Evolutionary conservation across 1,140 invertebrate genomes (phyloP).

Genomic region (Steinernema khuongi): DNA sequence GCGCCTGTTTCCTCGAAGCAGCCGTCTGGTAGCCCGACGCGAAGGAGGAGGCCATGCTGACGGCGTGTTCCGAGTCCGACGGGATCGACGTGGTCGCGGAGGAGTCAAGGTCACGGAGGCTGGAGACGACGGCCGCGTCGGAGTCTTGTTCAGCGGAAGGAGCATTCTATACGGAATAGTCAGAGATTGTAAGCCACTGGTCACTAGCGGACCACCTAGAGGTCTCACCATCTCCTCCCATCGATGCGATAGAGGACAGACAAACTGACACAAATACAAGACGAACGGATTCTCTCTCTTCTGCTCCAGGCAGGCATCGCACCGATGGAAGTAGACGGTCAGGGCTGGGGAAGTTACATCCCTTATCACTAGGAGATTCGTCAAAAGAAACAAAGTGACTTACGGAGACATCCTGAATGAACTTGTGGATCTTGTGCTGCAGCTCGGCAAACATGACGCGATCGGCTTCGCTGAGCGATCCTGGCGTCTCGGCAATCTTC

Average conservation of each 20-base stretch:
- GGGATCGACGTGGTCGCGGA: not conserved
- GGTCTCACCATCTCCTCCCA: no score
- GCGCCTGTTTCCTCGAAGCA: not conserved
- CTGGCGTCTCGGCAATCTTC: not conserved
- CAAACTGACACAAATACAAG: no score
- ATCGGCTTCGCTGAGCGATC: not conserved
- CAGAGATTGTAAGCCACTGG: no score
- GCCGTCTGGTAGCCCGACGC: not conserved
- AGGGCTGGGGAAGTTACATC: no score
- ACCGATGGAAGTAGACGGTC: no score
- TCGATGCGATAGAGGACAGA: no score
- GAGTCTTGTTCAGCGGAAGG: not conserved
- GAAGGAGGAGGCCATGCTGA: not conserved
- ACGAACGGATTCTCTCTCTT: no score
- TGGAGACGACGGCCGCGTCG: not conserved
- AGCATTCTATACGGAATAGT: no score
- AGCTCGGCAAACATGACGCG: not conserved
- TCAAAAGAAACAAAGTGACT: not conserved
- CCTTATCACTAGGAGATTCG: not conserved
- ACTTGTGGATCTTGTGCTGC: not conserved
- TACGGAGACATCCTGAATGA: not conserved
- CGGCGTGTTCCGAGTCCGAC: conserved; percentile 25
- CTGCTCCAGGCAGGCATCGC: no score
- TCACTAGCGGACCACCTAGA: no score
- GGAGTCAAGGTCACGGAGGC: not conserved